Conservation (phyloP, 2,888 invertebrate species). For the Drosophila ezoana region DNA sequence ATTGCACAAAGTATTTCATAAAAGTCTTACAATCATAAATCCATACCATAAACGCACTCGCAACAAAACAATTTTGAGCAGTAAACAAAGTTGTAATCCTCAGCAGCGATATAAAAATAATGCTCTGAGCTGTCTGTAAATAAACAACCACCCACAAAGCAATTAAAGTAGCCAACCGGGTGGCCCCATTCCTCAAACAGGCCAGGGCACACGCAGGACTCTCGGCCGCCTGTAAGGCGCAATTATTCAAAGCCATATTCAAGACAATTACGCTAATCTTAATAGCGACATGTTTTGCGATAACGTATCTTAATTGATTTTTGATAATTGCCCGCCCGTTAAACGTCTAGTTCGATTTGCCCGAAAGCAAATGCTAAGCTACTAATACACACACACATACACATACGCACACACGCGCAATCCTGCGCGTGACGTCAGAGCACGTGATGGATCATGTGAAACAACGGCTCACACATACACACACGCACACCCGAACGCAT, state of each 20-base stretch:
- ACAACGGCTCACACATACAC: slow-evolving; percentile 12
- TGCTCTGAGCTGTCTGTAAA: not conserved
- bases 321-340: slow-evolving; percentile 65
- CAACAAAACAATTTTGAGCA: not conserved
- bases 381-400: slow-evolving; percentile 22
- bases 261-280: slow-evolving; percentile 68
- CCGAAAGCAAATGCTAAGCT: slow-evolving; percentile 33
- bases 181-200: not conserved
- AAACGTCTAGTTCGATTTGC: slow-evolving; percentile 42
- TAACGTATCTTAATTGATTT: slow-evolving; percentile 78
- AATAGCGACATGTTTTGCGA: slow-evolving; percentile 65
- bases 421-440: slow-evolving; percentile 68
- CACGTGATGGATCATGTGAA: slow-evolving; percentile 81
- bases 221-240: slow-evolving; percentile 10
- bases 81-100: slow-evolving; percentile 10
- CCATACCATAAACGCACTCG: not conserved
- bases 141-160: slow-evolving; percentile 10
- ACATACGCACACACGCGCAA: not conserved
- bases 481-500: slow-evolving; percentile 14
- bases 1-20: not conserved
- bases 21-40: slow-evolving; percentile 9
- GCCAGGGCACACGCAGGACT: slow-evolving; percentile 6
- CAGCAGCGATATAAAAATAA: slow-evolving; percentile 19
- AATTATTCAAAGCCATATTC: slow-evolving; percentile 57
- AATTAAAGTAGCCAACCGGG: slow-evolving; percentile 5